phyloP scores from a whole-genome alignment of 2,888 invertebrate species.

The Phengaris alcon region DNA sequence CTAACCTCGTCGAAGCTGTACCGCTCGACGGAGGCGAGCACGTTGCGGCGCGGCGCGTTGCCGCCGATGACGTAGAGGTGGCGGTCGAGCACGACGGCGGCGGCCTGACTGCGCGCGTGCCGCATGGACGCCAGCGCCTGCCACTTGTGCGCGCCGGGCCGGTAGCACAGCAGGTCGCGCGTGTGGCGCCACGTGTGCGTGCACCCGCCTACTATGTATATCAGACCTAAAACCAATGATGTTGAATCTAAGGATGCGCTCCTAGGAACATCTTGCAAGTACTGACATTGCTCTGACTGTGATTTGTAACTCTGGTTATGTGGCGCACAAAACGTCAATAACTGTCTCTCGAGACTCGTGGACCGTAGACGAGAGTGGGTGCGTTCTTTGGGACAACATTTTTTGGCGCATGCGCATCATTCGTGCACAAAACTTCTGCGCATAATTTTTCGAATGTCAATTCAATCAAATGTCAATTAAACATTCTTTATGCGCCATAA shows the following conservation, averaged over 20 bases:
- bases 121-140: slow-evolving; percentile 86
- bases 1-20: slow-evolving; percentile 88
- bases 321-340: too few relatives aligned
- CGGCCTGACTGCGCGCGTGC: slow-evolving; percentile 91
- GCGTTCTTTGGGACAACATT: too few relatives aligned
- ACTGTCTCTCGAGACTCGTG: too few relatives aligned
- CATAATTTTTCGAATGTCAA: too few relatives aligned
- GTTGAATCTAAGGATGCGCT: slow-evolving; percentile 41
- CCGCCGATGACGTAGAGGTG: slow-evolving; percentile 94
- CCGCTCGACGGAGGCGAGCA: slow-evolving; percentile 89
- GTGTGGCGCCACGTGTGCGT: slow-evolving; percentile 89
- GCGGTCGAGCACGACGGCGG: slow-evolving; percentile 90
- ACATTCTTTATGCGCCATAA: too few relatives aligned
- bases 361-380: too few relatives aligned
- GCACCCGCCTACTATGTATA: slow-evolving; percentile 95
- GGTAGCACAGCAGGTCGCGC: slow-evolving; percentile 88
- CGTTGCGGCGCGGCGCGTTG: slow-evolving; percentile 88
- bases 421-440: too few relatives aligned
- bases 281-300: too few relatives aligned
- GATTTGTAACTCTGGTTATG: too few relatives aligned
- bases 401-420: too few relatives aligned
- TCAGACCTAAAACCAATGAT: slow-evolving; percentile 79
- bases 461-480: too few relatives aligned
- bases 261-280: neutral
- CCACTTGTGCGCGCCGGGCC: slow-evolving; percentile 91